Percentiles rank a stretch among this genome's conserved stretches.
Evolutionary conservation across 2,113 vertebrate species (phyloP).

Genomic region (Phyllostomus discolor): DNA sequence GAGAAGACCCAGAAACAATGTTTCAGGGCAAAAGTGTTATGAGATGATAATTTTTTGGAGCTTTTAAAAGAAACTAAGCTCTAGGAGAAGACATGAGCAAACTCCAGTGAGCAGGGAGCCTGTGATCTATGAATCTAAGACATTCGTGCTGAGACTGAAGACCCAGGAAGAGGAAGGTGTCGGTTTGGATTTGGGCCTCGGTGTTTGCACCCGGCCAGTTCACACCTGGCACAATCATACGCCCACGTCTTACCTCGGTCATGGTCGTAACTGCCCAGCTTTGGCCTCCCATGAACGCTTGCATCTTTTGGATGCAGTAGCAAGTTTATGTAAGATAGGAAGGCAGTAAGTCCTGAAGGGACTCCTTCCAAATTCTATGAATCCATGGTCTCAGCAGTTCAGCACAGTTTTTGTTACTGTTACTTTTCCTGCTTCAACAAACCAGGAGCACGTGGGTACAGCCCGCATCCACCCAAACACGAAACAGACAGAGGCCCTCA

Average conservation of each 20-base stretch:
- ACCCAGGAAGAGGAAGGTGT: background rate
- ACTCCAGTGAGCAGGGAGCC: background rate
- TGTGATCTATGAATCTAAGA: background rate
- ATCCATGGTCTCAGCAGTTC: background rate
- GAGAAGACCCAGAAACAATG: background rate
- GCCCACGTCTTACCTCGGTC: background rate
- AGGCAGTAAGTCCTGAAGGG: background rate
- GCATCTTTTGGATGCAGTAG: background rate
- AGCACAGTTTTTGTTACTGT: background rate
- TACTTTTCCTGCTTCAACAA: background rate
- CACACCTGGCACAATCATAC: background rate
- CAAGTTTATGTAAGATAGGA: background rate
- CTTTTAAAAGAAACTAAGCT: background rate
- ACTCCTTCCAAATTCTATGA: background rate
- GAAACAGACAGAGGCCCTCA: background rate
- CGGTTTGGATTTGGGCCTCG: background rate
- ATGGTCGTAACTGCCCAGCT: background rate
- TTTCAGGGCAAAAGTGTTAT: background rate
- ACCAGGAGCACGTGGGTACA: background rate
- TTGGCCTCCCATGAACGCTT: background rate
- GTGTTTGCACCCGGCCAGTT: background rate
- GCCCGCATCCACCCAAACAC: background rate
- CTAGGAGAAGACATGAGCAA: background rate
- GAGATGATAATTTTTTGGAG: background rate
- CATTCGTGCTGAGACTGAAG: background rate